Evolutionary conservation across 2,797 vertebrate genomes (phyloP).

Genomic region (Echiichthys vipera): DNA sequence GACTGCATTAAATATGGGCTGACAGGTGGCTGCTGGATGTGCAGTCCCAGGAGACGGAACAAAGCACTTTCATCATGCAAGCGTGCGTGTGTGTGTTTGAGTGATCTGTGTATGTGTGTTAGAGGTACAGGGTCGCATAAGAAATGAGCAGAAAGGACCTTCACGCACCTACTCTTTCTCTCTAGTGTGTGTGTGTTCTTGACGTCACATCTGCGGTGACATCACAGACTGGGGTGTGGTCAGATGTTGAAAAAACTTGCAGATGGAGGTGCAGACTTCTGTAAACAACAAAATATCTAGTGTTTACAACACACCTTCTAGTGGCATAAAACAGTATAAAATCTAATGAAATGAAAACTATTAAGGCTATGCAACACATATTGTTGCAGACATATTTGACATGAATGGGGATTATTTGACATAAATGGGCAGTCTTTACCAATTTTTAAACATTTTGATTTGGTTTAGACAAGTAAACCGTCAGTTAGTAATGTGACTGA

Average conservation of each 20-base stretch:
- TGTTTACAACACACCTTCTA: not conserved
- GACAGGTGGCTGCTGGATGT: slow-evolving; percentile 72
- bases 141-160: slow-evolving; percentile 16
- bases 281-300: no score
- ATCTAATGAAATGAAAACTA: not conserved
- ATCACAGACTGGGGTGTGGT: not conserved
- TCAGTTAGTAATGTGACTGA: no score
- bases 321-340: not conserved
- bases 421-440: not conserved
- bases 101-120: slow-evolving; percentile 9
- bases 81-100: slow-evolving; percentile 11
- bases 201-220: not conserved
- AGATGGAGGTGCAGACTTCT: not conserved
- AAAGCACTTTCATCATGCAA: slow-evolving; percentile 50
- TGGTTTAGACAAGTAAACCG: not conserved
- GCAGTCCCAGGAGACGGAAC: slow-evolving; percentile 53
- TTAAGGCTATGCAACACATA: not conserved
- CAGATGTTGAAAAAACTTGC: not conserved
- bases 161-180: not conserved
- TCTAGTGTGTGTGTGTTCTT: not conserved
- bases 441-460: not conserved
- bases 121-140: slow-evolving; percentile 26
- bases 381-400: not conserved
- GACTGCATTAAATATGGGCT: slow-evolving; percentile 60
- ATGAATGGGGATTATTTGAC: not conserved